A percentile compares a stretch with the other conserved stretches of the same genome.
These are phyloP conservation scores for Limanda limanda DNA, from an alignment of 2,113 vertebrate genomes.

Conservation along the genomic window DNA sequence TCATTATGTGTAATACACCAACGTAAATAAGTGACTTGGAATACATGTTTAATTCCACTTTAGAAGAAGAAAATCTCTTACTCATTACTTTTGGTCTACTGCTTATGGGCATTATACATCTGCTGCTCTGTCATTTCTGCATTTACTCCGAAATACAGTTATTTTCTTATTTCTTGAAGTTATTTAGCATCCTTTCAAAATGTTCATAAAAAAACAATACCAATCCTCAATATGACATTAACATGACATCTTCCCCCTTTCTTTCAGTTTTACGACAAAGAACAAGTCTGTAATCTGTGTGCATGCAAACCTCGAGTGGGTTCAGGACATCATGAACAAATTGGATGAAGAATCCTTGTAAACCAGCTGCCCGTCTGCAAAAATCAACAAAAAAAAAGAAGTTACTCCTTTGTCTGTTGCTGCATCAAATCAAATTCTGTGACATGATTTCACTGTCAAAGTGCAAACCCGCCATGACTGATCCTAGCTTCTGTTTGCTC, in stretches of 20 bases:
- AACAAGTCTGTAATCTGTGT: constrained; percentile 40
- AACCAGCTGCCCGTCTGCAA: not conserved
- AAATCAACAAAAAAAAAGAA: not conserved
- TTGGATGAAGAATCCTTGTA: constrained; percentile 17
- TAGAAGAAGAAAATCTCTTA: too few relatives aligned
- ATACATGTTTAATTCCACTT: too few relatives aligned
- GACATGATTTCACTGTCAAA: not conserved
- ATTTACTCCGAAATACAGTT: too few relatives aligned
- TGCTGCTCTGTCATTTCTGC: too few relatives aligned
- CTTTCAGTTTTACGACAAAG: constrained; percentile 48
- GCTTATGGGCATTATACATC: too few relatives aligned
- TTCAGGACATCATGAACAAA: not conserved
- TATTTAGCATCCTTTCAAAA: too few relatives aligned
- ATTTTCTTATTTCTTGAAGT: too few relatives aligned
- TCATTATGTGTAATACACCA: too few relatives aligned
- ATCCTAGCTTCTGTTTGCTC: not conserved
- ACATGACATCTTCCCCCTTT: not conserved
- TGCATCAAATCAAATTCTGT: not conserved
- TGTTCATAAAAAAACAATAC: not conserved
- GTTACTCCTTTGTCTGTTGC: not conserved
- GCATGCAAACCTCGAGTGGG: constrained; percentile 36
- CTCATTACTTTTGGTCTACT: too few relatives aligned
- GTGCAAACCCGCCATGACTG: not conserved
- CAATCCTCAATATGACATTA: not conserved
- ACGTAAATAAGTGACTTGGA: too few relatives aligned